A percentile compares a stretch with the other conserved stretches of the same genome.
Evolutionary conservation across 2,113 vertebrate genomes (phyloP).

Genomic region (Gila orcuttii): DNA sequence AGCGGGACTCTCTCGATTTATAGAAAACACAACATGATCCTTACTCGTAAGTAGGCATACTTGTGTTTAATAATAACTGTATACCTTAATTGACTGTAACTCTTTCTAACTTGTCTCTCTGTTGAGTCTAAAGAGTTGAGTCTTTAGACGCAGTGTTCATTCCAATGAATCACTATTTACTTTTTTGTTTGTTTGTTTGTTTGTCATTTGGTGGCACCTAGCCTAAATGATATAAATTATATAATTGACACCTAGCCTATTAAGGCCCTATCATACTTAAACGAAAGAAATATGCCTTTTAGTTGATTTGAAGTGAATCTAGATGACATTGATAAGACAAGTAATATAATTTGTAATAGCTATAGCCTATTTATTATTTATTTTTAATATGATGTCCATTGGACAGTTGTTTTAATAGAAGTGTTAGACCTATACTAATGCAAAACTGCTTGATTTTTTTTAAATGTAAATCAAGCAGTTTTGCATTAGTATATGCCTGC

Average conservation of each 20-base stretch:
- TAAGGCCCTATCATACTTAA: not conserved
- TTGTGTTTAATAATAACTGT: not conserved
- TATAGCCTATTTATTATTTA: not conserved
- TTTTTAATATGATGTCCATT: not conserved
- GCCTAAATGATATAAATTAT: not conserved
- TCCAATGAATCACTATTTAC: not conserved
- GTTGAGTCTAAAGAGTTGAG: not conserved
- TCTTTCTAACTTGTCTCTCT: not conserved
- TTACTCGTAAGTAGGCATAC: constrained; percentile 74
- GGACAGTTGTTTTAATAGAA: not conserved
- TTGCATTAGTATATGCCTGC: no score
- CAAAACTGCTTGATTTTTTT: not conserved
- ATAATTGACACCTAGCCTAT: not conserved
- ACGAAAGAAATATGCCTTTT: not conserved
- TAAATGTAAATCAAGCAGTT: no score
- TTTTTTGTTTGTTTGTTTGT: not conserved
- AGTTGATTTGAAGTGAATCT: not conserved
- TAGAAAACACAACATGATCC: constrained; percentile 68
- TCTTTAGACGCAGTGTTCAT: not conserved
- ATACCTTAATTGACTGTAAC: not conserved
- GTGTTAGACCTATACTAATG: not conserved
- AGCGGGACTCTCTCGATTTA: constrained; percentile 45
- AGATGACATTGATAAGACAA: not conserved
- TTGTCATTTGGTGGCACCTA: not conserved
- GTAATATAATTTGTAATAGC: no score